A percentile compares a stretch with the other conserved stretches of the same genome.
Evolutionary conservation across 2,888 invertebrate genomes (phyloP).

Genomic region (Meghimatium bilineatum): DNA sequence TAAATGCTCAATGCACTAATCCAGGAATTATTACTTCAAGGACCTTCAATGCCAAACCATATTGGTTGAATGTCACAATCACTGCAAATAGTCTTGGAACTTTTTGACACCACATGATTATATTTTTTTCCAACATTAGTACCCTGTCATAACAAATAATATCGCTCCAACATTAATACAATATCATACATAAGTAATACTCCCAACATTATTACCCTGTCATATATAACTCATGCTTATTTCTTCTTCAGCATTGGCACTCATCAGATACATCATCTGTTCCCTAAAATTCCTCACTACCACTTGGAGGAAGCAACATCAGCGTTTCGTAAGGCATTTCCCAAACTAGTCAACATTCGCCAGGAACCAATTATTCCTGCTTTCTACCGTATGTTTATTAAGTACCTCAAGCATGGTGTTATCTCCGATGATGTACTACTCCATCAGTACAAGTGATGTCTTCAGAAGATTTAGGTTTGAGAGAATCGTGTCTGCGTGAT

Average conservation of each 20-base stretch:
- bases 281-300: slow-evolving; percentile 74
- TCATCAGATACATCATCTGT: slow-evolving; percentile 75
- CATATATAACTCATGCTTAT: neutral
- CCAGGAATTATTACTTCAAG: too few species aligned
- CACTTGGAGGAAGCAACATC: slow-evolving; percentile 72
- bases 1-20: too few species aligned
- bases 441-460: slow-evolving; percentile 59
- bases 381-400: slow-evolving; percentile 69
- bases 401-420: slow-evolving; percentile 59
- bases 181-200: too few species aligned
- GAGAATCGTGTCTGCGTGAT: neutral
- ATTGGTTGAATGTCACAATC: too few species aligned
- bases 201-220: too few species aligned
- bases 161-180: too few species aligned
- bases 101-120: too few species aligned
- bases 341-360: slow-evolving; percentile 65
- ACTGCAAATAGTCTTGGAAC: too few species aligned
- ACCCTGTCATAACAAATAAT: too few species aligned
- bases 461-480: neutral
- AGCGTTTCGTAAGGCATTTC: slow-evolving; percentile 70
- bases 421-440: slow-evolving; percentile 57
- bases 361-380: slow-evolving; percentile 69
- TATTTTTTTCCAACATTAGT: too few species aligned
- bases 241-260: slow-evolving; percentile 64
- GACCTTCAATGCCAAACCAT: too few species aligned